These are phyloP conservation scores for Leucophenga maculata DNA, from an alignment of 2,888 invertebrate genomes.

Conservation along the genomic window DNA sequence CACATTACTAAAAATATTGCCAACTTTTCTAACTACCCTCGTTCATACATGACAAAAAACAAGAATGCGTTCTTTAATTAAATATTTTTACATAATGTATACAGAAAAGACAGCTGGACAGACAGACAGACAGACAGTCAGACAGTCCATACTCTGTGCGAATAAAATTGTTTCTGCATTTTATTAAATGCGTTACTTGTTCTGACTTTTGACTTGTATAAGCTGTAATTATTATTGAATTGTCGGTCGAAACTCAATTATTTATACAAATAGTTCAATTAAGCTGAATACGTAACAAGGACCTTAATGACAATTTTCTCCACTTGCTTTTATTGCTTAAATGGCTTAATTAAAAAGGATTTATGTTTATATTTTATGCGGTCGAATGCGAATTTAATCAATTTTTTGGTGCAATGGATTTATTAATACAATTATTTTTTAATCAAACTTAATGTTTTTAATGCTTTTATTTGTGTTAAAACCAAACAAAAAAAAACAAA, in stretches of 20 bases:
- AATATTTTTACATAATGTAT: slow-evolving; percentile 32
- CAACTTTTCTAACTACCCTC: too few species aligned
- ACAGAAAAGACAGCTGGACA: neutral
- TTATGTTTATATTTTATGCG: slow-evolving; percentile 34
- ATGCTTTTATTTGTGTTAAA: neutral
- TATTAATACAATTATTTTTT: neutral
- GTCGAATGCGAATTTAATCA: slow-evolving; percentile 45
- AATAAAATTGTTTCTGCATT: too few species aligned
- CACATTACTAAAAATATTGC: too few species aligned
- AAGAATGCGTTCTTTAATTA: slow-evolving; percentile 54
- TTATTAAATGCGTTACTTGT: neutral
- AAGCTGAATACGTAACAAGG: slow-evolving; percentile 28
- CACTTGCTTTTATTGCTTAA: slow-evolving; percentile 28
- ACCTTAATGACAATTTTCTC: slow-evolving; percentile 39
- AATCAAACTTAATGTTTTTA: slow-evolving; percentile 9
- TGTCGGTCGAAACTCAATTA: slow-evolving; percentile 58
- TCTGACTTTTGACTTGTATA: too few species aligned
- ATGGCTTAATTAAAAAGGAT: slow-evolving; percentile 56
- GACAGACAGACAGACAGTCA: too few species aligned
- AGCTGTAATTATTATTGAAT: slow-evolving; percentile 46
- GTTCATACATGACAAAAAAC: too few species aligned
- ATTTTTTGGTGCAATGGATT: slow-evolving; percentile 24
- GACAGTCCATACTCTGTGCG: slow-evolving; percentile 40
- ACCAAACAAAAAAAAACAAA: too few species aligned
- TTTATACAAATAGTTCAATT: slow-evolving; percentile 61